Base-by-base conservation (phyloP, 2,888 invertebrate species). In the Heterodera filipjevi region DNA sequence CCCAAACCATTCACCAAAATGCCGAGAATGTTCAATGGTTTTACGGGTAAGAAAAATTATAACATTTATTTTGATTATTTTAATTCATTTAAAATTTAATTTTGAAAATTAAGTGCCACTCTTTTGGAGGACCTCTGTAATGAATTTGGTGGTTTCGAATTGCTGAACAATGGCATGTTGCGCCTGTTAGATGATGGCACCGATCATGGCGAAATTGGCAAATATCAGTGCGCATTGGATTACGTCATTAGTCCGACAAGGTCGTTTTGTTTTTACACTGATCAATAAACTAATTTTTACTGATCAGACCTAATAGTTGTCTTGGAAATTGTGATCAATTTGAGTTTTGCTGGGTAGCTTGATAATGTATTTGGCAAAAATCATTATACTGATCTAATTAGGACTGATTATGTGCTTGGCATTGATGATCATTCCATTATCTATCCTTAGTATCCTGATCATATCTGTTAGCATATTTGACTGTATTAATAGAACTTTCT, bases 201-300 rank as follows among this genome's bases (percentile, higher is more conserved):
- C 3, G 77, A 77, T 19, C 53, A 49, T 30, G 70, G 53, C 53
- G 22, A 70, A 46, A 68, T 68, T 68, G 30, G 74, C 19, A 35
- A 78, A 27, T 84, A 84, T 77, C 66, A 80, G 33, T 83, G 83
- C 73, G 81, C 83, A n/a, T 35, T 84, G 27, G 74, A 83, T 44
- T 72, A 83, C 76, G 59, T 78, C 32, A 22, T 72, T 16, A 68
- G 68, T 30, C 70, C 80, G 10, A 27, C 72, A 14, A 49, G 80
- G 77, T 81, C 66, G 33, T 22, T 16, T 78, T 14, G 30, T 16
- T 12, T 44, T 12, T 5, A 12, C 12, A 44, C 44, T 44, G 44
- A 44, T n/a, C n/a, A 39, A 2, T 39, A 39, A 39, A 39, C 12
- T 39, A 39, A 12, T 39, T 12, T 10, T 39, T 39, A 49, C 3